Evolutionary conservation across 2,113 vertebrate species (phyloP).

Genomic region (Aramus guarauna): DNA sequence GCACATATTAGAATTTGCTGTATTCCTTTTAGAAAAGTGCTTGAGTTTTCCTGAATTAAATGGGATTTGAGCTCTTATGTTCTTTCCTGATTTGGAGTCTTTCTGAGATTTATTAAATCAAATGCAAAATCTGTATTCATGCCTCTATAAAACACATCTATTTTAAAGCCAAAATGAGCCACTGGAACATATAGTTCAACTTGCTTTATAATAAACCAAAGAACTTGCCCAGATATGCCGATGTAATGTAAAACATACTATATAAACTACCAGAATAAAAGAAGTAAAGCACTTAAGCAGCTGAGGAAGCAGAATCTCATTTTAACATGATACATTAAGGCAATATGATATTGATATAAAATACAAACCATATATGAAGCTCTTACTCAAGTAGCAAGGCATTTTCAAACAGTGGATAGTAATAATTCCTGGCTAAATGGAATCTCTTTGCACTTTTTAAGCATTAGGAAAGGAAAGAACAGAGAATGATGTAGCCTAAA

Average conservation of each 20-base stretch:
- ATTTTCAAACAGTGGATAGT: neutral
- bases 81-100: neutral
- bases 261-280: conserved; percentile 38
- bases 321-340: conserved; percentile 43
- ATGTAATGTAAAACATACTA: conserved; percentile 16
- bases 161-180: neutral
- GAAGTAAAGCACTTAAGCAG: conserved; percentile 29
- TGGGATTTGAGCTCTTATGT: neutral
- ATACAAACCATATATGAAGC: neutral
- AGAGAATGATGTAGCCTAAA: neutral
- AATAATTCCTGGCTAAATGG: conserved; percentile 51
- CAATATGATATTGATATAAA: conserved; percentile 48
- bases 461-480: neutral
- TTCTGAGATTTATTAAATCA: neutral
- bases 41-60: neutral
- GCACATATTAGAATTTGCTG: neutral
- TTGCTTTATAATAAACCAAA: neutral
- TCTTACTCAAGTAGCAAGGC: conserved; percentile 23
- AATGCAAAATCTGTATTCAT: neutral
- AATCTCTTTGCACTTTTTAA: conserved; percentile 27
- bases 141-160: neutral
- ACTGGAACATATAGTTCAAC: neutral
- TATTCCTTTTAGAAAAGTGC: neutral
- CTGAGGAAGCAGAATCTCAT: conserved; percentile 38
- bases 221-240: neutral